Conservation (phyloP, 2,888 invertebrate genomes). For the Seira ritae region DNA sequence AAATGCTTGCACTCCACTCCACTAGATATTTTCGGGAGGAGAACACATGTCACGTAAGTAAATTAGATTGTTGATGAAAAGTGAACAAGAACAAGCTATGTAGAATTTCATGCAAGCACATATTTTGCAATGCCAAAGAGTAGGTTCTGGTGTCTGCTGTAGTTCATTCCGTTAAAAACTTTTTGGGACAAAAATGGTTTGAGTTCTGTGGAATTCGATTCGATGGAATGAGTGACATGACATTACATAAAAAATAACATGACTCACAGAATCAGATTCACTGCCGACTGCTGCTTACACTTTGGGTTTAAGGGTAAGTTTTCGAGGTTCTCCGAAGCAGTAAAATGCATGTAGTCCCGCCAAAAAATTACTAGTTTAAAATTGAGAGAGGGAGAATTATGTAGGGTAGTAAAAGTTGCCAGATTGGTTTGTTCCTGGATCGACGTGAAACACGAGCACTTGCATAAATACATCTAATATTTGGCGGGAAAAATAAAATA, state of each 20-base stretch:
- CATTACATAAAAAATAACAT: not conserved
- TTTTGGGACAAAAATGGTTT: too few species aligned
- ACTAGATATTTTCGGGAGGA: not conserved
- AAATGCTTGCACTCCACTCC: not conserved
- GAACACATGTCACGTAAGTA: constrained; percentile 61
- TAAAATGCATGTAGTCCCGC: not conserved
- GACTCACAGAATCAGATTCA: too few species aligned
- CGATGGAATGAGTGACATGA: not conserved
- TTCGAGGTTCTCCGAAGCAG: too few species aligned
- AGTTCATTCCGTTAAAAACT: too few species aligned
- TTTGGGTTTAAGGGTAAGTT: too few species aligned
- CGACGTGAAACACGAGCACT: not conserved
- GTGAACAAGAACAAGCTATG: not conserved
- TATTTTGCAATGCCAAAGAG: not conserved
- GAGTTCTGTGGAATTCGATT: too few species aligned
- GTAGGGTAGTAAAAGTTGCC: not conserved
- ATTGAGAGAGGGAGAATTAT: not conserved
- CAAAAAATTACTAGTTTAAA: not conserved
- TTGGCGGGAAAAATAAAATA: not conserved
- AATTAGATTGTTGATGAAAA: constrained; percentile 62
- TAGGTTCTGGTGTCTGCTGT: not conserved
- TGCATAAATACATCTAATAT: constrained; percentile 7
- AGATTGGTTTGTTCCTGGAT: not conserved
- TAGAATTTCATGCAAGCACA: not conserved
- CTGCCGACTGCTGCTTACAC: too few species aligned